Conservation (phyloP, 2,113 vertebrate genomes). For the Leiothrix lutea region DNA sequence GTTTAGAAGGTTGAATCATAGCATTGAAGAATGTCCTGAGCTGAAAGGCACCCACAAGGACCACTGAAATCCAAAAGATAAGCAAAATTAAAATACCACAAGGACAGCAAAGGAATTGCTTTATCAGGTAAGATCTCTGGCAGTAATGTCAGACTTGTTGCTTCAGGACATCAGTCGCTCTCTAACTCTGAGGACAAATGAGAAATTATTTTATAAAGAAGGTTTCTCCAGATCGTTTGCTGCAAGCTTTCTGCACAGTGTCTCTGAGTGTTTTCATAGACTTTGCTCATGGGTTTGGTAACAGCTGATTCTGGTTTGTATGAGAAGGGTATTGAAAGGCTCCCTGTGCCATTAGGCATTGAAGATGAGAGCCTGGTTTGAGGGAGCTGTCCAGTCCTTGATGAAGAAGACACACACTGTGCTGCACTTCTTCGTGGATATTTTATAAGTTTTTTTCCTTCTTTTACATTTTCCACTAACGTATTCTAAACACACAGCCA, state of each 20-base stretch:
- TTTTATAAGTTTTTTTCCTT: not conserved
- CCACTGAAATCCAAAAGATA: not conserved
- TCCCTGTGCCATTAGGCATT: not conserved
- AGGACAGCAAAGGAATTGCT: not conserved
- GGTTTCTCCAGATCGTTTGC: not conserved
- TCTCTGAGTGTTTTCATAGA: not conserved
- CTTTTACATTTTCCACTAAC: not conserved
- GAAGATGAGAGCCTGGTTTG: not conserved
- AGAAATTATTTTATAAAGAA: not conserved
- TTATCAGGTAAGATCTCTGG: not conserved
- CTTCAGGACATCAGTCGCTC: not conserved
- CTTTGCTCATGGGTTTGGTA: not conserved
- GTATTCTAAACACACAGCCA: not conserved
- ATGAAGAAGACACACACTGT: not conserved
- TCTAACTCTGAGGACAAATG: not conserved
- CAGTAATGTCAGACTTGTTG: not conserved
- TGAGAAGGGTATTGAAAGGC: not conserved
- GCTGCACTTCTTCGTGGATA: not conserved
- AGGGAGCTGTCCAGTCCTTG: slow-evolving; percentile 58
- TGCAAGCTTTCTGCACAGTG: not conserved
- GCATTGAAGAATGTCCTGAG: not conserved
- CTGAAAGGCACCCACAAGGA: not conserved
- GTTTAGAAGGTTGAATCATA: not conserved
- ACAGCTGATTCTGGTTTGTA: not conserved
- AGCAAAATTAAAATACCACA: not conserved